Conservation (phyloP, 2,797 vertebrate genomes). For the Acestrorhynchus altus region DNA sequence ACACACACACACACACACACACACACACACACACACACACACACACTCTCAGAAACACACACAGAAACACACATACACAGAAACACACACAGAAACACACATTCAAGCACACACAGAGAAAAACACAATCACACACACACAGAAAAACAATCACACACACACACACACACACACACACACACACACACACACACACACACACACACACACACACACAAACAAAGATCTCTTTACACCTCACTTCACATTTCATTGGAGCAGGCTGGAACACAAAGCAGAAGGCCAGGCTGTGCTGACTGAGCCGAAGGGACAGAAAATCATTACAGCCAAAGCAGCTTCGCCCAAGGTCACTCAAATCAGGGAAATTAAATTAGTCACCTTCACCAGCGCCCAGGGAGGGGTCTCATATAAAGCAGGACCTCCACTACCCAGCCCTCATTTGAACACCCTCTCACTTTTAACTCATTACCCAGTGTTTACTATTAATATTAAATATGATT, state of each 20-base stretch:
- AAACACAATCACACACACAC: too few relatives aligned
- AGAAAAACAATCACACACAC: too few relatives aligned
- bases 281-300: slow-evolving; percentile 76
- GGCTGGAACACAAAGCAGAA: slow-evolving; percentile 75
- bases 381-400: slow-evolving; percentile 68
- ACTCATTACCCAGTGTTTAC: too few relatives aligned
- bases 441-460: too few relatives aligned
- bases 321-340: slow-evolving; percentile 88
- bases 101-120: slow-evolving; percentile 26
- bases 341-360: slow-evolving; percentile 92
- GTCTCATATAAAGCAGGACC: background rate
- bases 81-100: slow-evolving; percentile 18
- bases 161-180: background rate
- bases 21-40: background rate
- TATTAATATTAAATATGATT: too few relatives aligned
- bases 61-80: too few relatives aligned
- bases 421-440: too few relatives aligned
- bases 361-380: slow-evolving; percentile 93
- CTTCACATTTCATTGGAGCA: slow-evolving; percentile 77
- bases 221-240: slow-evolving; percentile 67
- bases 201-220: slow-evolving; percentile 28
- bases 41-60: background rate
- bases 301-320: slow-evolving; percentile 93
- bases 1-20: background rate
- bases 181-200: slow-evolving; percentile 19